Base-by-base conservation (phyloP, 2,797 vertebrate species). In the Gobionotothen gibberifrons region DNA sequence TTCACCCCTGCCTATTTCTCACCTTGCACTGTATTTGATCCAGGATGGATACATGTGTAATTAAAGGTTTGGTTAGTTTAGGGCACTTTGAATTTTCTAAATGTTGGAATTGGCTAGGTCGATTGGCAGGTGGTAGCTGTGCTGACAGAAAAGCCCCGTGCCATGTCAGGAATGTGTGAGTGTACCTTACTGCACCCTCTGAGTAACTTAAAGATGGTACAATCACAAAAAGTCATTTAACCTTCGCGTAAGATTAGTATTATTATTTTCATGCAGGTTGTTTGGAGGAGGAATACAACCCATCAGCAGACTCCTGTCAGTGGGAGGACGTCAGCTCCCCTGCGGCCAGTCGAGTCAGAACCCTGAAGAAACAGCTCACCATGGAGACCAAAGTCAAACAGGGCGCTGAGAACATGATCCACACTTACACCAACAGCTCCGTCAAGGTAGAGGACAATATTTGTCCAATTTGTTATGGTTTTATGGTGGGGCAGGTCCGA, bases 331-430 rank as follows among this genome's bases (percentile, higher is more conserved):
- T 87, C 32, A 89, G 86, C 0, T 94, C 95, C 46, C 95, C 95
- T 0, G 82, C 92, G 63, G 87, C 92, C 19, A 89, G 87, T 59
- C 95, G 95, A 39, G 81, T 96, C 70, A 93, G 94, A 80, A 95
- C 95, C 17, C 90, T 99, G 49, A 96, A 93, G 90, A 97, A 95
- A 74, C 98, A 99, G 90, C 94, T 99, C 19, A 96, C 96, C 7
- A 96, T 99, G 74, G 98, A 99, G 90, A 94, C 95, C 72, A 99
- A 98, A 85, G 97, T 99, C 42, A 97, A 96, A 71, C 97, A 98
- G 90, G 98, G 98, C 3, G 97, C 97, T 0, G 97, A 98, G 91
- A 99, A 98, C 80, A 97, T 99, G 91, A 97, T 97, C 61, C 96
- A 97, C 75, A 97, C 96, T 3, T 99, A 95, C 68, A 91, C 93